Evolutionary conservation across 2,113 vertebrate genomes (phyloP).

Genomic region (Amblyornis subalaris): DNA sequence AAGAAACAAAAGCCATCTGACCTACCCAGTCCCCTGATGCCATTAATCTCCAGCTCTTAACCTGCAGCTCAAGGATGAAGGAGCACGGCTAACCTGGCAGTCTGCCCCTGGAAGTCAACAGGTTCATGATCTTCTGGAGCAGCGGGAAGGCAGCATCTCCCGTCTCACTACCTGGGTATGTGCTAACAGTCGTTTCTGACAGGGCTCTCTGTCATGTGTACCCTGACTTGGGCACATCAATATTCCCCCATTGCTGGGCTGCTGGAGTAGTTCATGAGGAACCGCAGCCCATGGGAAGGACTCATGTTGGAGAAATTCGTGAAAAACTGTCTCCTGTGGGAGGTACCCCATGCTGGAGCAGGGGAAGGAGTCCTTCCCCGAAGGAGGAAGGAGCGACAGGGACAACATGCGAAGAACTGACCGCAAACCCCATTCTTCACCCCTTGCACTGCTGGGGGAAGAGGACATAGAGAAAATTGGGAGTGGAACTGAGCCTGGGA

Average conservation of each 20-base stretch:
- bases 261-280: not conserved
- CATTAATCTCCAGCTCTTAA: not conserved
- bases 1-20: not conserved
- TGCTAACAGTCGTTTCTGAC: not conserved
- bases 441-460: not conserved
- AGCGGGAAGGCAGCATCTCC: rapidly evolving
- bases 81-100: not conserved
- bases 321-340: not conserved
- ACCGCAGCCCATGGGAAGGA: not conserved
- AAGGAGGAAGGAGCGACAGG: rapidly evolving
- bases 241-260: not conserved
- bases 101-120: not conserved
- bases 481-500: not conserved
- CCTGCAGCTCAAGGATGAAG: not conserved
- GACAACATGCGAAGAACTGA: not conserved
- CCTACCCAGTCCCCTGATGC: not conserved
- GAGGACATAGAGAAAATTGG: not conserved
- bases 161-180: not conserved
- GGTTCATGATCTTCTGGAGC: not conserved
- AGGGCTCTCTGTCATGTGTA: not conserved
- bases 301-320: not conserved
- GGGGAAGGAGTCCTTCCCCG: not conserved
- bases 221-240: rapidly evolving
- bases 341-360: not conserved
- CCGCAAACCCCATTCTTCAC: rapidly evolving